phyloP scores from a whole-genome alignment of 53 echinoderm and acorn worm species.

The Luidia sarsii region DNA sequence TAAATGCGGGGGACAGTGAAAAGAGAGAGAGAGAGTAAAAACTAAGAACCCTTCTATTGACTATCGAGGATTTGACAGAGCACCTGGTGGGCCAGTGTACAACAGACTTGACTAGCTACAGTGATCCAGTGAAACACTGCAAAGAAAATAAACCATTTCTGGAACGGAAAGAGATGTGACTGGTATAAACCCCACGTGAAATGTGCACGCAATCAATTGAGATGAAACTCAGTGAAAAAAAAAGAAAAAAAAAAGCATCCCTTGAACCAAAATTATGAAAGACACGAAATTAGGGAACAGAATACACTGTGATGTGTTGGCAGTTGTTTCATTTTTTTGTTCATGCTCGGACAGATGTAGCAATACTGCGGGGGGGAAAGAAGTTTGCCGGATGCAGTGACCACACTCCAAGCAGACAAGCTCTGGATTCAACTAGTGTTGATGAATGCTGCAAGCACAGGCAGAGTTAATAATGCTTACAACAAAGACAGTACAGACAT shows the following conservation, averaged over 20 bases:
- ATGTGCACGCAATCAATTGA: slow-evolving; percentile 5
- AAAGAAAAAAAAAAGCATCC: not conserved
- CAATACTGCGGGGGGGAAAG: slow-evolving; percentile 1
- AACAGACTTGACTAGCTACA: slow-evolving; percentile 22
- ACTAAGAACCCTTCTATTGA: too few relatives aligned
- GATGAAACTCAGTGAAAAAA: too few relatives aligned
- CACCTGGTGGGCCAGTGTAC: not conserved
- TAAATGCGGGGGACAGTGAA: too few relatives aligned
- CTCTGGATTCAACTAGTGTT: not conserved
- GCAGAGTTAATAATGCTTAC: slow-evolving; percentile 4
- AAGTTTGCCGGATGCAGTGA: not conserved
- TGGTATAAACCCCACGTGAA: not conserved
- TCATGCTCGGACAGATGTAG: not conserved
- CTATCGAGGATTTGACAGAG: too few relatives aligned
- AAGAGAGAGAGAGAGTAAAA: too few relatives aligned
- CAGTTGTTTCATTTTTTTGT: not conserved
- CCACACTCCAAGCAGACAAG: slow-evolving; percentile 1
- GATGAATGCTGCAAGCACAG: too few relatives aligned
- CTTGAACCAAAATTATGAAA: not conserved
- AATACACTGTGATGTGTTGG: not conserved
- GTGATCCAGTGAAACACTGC: slow-evolving; percentile 2
- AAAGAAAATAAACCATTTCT: not conserved
- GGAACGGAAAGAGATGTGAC: not conserved
- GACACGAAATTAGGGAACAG: not conserved
- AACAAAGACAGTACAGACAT: slow-evolving; percentile 52